A percentile compares a stretch with the other conserved stretches of the same genome.
phyloP scores from a whole-genome alignment of 2,113 vertebrate genomes.

The Gorsachius goisagi region DNA sequence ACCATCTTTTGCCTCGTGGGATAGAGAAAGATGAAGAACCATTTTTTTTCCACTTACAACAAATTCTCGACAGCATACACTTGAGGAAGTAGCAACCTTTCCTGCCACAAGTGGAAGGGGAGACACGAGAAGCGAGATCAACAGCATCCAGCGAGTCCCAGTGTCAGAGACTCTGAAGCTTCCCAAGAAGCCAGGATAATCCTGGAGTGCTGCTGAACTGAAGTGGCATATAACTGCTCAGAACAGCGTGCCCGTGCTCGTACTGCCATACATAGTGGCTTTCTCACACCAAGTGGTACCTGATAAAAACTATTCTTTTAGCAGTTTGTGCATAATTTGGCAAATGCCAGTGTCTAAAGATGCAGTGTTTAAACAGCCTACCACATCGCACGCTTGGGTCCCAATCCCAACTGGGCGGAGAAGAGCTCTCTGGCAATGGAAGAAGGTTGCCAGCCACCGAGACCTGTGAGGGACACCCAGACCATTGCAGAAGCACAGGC shows the following conservation, averaged over 20 bases:
- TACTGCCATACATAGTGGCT: background rate
- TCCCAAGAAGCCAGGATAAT: background rate
- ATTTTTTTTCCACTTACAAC: background rate
- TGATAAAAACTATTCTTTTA: background rate
- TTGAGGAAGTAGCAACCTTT: background rate
- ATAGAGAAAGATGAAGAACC: background rate
- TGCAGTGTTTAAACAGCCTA: background rate
- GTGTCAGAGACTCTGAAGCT: background rate
- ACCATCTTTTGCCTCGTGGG: background rate
- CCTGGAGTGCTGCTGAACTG: background rate
- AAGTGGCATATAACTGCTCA: background rate
- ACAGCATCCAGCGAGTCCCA: background rate
- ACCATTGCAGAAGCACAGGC: background rate
- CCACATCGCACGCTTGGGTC: background rate
- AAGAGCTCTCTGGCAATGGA: background rate
- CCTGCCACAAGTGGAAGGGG: background rate
- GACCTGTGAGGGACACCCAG: background rate
- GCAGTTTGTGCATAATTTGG: background rate
- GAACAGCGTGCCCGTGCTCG: fast-evolving
- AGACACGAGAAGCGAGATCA: background rate
- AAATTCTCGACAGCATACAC: background rate
- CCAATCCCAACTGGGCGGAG: background rate
- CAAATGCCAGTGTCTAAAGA: background rate
- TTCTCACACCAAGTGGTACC: background rate
- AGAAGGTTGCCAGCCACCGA: background rate